Percentiles rank a stretch among this genome's conserved stretches.
These are phyloP conservation scores for Halcyon leucocephala DNA, from an alignment of 2,797 vertebrate species.

Conservation along the genomic window DNA sequence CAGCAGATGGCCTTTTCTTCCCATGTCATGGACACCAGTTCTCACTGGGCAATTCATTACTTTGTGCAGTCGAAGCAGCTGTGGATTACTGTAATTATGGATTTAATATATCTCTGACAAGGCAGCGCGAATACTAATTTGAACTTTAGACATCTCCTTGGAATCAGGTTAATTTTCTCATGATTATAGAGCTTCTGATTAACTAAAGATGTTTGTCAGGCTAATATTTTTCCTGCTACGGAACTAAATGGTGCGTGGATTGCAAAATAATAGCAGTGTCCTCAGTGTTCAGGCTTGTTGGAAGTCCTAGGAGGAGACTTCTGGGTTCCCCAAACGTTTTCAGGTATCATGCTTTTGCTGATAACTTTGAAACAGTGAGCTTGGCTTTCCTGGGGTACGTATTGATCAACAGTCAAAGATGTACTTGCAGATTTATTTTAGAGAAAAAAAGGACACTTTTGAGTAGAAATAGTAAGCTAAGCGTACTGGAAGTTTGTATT, in stretches of 20 bases:
- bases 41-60: constrained; percentile 62
- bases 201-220: constrained; percentile 38
- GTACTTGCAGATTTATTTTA: background rate
- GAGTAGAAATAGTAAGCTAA: background rate
- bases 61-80: constrained; percentile 67
- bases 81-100: constrained; percentile 72
- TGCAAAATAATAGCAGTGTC: background rate
- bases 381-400: background rate
- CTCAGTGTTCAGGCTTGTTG: background rate
- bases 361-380: background rate
- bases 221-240: background rate
- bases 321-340: background rate
- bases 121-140: constrained; percentile 63
- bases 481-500: background rate
- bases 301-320: background rate
- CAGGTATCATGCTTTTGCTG: background rate
- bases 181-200: constrained; percentile 42
- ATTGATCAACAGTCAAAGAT: background rate
- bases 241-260: background rate
- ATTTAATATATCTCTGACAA: constrained; percentile 58
- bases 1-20: constrained; percentile 44
- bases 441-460: background rate
- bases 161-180: constrained; percentile 63
- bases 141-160: constrained; percentile 58
- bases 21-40: constrained; percentile 21